phyloP scores from a whole-genome alignment of 1,140 invertebrate genomes.

The Solen grandis region DNA sequence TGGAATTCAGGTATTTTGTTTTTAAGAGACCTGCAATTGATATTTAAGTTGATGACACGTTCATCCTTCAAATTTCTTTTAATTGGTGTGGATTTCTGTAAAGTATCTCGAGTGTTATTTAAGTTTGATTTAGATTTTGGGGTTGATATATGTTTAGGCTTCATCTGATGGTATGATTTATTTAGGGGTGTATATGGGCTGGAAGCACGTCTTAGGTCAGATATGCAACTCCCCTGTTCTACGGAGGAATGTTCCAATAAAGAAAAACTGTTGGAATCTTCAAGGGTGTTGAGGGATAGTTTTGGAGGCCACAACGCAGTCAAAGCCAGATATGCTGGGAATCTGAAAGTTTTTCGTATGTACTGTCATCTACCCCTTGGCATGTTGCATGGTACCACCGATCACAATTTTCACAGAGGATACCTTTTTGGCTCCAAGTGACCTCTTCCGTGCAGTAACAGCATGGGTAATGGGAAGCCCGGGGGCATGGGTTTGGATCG shows the following conservation, averaged over 20 bases:
- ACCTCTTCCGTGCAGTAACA: background rate
- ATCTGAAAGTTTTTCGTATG: constrained; percentile 5
- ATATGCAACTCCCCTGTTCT: background rate
- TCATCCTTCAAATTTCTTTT: background rate
- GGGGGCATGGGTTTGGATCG: background rate
- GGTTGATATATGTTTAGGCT: background rate
- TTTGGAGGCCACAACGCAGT: background rate
- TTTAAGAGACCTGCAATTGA: background rate
- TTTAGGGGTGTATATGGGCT: too few relatives aligned
- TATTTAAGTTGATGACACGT: background rate
- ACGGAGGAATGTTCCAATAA: background rate
- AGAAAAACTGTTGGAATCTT: background rate
- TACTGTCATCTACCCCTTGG: background rate
- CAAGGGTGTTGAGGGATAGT: background rate
- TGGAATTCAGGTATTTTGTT: background rate
- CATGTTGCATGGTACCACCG: background rate
- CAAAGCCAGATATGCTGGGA: constrained; percentile 7
- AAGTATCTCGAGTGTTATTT: too few relatives aligned
- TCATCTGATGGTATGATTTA: constrained; percentile 1
- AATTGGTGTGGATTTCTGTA: background rate
- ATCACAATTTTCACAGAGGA: constrained; percentile 66
- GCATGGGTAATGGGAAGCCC: background rate
- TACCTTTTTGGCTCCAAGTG: background rate
- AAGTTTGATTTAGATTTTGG: too few relatives aligned
- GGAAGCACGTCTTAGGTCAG: too few relatives aligned